phyloP scores from a whole-genome alignment of 2,797 vertebrate genomes.

The Perdix hodgsoniae region DNA sequence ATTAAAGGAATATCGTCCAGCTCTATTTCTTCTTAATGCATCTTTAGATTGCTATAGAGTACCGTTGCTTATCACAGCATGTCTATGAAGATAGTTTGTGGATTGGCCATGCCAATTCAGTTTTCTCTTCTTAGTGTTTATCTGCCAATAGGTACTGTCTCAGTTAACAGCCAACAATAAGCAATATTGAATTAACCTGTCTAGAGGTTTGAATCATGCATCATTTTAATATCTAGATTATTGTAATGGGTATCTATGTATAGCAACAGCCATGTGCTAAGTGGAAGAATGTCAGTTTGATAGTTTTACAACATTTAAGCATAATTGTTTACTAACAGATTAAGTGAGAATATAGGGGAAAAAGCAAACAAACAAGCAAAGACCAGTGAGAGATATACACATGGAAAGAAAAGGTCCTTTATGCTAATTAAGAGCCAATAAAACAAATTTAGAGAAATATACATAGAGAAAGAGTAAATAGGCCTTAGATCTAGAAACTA shows the following conservation, averaged over 20 bases:
- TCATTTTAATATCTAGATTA: background rate
- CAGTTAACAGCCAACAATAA: background rate
- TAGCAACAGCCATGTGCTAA: background rate
- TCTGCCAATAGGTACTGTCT: background rate
- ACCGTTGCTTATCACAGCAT: background rate
- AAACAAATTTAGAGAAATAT: background rate
- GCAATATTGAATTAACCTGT: background rate
- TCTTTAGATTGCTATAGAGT: background rate
- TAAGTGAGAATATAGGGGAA: rapidly evolving
- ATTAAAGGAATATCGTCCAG: background rate
- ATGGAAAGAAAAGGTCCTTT: background rate
- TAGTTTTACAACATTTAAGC: background rate
- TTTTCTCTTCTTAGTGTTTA: background rate
- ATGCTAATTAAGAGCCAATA: background rate
- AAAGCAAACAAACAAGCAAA: no score
- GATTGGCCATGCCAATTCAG: background rate
- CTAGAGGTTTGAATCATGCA: background rate
- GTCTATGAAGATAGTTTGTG: background rate
- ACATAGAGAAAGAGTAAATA: background rate
- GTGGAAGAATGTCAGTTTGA: background rate
- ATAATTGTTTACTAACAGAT: background rate
- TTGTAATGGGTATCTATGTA: background rate
- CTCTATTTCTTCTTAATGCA: background rate
- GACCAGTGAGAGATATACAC: background rate
- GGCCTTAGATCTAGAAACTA: background rate